These are phyloP conservation scores for Helobdella robusta DNA, from an alignment of 2,888 invertebrate genomes.

Conservation along the genomic window DNA sequence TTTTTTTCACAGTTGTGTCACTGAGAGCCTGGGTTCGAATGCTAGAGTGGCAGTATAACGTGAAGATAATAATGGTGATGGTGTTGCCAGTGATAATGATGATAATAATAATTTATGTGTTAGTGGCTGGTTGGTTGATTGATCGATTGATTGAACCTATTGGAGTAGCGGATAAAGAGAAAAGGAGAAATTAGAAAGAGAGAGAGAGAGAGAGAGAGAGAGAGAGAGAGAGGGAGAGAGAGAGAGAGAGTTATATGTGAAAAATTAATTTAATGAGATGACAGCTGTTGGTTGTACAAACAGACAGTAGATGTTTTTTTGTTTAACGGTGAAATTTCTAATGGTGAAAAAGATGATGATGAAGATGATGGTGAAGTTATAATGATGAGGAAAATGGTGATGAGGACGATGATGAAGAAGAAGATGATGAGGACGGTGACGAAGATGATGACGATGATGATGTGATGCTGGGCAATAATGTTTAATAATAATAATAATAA, in stretches of 20 bases:
- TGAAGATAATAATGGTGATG: slow-evolving; percentile 2
- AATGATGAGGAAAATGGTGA: too few species aligned
- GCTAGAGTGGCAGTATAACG: not conserved
- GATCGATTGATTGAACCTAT: too few species aligned
- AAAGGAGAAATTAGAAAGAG: not conserved
- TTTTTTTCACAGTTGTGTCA: too few species aligned
- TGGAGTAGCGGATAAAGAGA: not conserved
- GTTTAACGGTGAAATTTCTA: not conserved
- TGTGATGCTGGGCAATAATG: not conserved
- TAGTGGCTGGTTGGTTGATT: too few species aligned
- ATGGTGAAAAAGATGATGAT: not conserved
- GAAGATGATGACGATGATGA: slow-evolving; percentile 8
- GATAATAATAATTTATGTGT: too few species aligned
- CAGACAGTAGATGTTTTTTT: not conserved
- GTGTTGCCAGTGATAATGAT: too few species aligned
- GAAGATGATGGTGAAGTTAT: too few species aligned
- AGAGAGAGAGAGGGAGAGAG: not conserved
- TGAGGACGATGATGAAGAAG: not conserved
- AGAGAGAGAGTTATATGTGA: not conserved
- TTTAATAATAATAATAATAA: too few species aligned
- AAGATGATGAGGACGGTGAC: slow-evolving; percentile 6
- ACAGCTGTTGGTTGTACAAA: not conserved
- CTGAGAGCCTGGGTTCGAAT: not conserved
- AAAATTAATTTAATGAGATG: not conserved
- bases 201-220: too few species aligned